phyloP scores from a whole-genome alignment of 2,797 vertebrate species.

The Periophthalmus magnuspinnatus region DNA sequence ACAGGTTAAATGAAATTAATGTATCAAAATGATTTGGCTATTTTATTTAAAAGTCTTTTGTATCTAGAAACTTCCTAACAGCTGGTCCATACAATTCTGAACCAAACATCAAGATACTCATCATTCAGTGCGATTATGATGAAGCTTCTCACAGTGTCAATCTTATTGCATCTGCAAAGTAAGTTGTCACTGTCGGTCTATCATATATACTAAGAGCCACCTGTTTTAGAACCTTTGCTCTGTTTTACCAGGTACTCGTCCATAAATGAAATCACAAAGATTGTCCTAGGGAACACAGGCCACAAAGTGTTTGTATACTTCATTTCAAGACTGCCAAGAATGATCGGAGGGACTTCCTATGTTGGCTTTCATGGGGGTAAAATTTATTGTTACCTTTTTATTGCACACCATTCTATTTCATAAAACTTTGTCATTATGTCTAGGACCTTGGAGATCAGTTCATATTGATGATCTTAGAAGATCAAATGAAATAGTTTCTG shows the following conservation, averaged over 20 bases:
- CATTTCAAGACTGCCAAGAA: slow-evolving; percentile 88
- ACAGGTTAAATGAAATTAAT: background rate
- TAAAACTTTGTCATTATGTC: slow-evolving; percentile 9
- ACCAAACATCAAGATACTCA: slow-evolving; percentile 80
- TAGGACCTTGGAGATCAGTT: slow-evolving; percentile 90
- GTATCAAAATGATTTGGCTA: background rate
- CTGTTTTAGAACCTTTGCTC: background rate
- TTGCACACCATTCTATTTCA: background rate
- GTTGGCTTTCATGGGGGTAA: slow-evolving; percentile 93
- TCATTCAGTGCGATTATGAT: slow-evolving; percentile 92
- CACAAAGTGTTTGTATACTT: slow-evolving; percentile 85
- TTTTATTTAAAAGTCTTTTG: slow-evolving; percentile 2
- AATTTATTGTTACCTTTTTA: background rate
- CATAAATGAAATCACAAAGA: slow-evolving; percentile 91
- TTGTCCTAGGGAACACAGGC: slow-evolving; percentile 48
- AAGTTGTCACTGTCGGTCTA: slow-evolving; percentile 45
- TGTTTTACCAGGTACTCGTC: slow-evolving; percentile 82
- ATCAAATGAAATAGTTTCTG: slow-evolving; percentile 85
- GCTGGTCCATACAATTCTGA: slow-evolving; percentile 19
- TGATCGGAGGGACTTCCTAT: slow-evolving; percentile 85
- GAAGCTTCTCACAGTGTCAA: slow-evolving; percentile 84
- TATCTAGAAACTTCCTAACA: slow-evolving; percentile 79
- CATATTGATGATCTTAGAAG: slow-evolving; percentile 92
- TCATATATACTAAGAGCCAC: background rate
- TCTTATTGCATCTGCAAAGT: slow-evolving; percentile 92